Conservation (phyloP, 2,113 vertebrate species). For the Corapipo altera region DNA sequence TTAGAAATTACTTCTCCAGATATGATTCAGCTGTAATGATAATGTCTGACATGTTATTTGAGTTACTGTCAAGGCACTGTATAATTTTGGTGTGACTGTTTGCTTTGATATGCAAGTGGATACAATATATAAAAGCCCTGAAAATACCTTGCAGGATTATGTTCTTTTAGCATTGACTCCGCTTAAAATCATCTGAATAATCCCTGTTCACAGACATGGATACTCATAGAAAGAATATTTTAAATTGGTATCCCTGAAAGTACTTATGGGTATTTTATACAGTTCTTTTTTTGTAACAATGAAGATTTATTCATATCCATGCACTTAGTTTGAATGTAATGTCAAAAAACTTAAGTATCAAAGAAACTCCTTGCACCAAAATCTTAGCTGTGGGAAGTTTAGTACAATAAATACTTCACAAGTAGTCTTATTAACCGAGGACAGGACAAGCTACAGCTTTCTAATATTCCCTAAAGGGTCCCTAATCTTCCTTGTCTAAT, state of each 20-base stretch:
- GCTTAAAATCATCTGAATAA: not conserved
- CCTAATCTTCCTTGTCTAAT: not conserved
- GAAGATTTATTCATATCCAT: not conserved
- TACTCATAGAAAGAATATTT: not conserved
- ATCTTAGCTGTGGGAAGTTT: not conserved
- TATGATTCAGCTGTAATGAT: not conserved
- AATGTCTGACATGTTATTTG: not conserved
- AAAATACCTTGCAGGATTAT: not conserved
- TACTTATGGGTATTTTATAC: not conserved
- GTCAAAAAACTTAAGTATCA: not conserved
- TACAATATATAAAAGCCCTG: not conserved
- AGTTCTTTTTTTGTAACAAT: not conserved
- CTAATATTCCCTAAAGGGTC: not conserved
- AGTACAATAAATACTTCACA: not conserved
- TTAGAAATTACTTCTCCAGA: not conserved
- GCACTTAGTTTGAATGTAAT: not conserved
- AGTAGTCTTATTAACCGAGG: not conserved
- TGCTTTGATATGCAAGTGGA: not conserved
- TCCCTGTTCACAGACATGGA: not conserved
- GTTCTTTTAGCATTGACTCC: not conserved
- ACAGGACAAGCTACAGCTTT: not conserved
- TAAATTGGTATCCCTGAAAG: not conserved
- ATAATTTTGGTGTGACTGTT: not conserved
- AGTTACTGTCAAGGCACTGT: not conserved
- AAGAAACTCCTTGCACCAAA: not conserved